Evolutionary conservation across 2,888 invertebrate species (phyloP).

Genomic region (Sialis fuliginosa): DNA sequence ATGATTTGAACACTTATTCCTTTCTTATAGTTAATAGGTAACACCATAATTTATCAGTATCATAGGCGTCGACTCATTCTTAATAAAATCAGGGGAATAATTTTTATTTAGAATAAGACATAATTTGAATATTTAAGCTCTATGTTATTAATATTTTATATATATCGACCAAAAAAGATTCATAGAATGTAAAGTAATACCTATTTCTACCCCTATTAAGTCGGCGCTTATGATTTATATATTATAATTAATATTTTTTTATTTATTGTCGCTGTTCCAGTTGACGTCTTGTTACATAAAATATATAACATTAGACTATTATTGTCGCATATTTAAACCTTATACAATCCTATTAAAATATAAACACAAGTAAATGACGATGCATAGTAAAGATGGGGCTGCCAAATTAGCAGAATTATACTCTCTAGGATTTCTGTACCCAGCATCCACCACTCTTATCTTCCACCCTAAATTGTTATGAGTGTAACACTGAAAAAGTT

Average conservation of each 20-base stretch:
- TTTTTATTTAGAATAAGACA: too few species aligned
- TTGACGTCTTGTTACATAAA: too few species aligned
- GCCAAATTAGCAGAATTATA: slow-evolving; percentile 11
- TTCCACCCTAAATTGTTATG: slow-evolving; percentile 88
- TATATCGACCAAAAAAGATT: too few species aligned
- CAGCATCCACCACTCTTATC: slow-evolving; percentile 68
- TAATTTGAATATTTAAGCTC: too few species aligned
- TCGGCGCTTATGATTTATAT: neutral
- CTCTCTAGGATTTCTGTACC: slow-evolving; percentile 25
- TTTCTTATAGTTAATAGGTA: too few species aligned
- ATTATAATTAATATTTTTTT: neutral
- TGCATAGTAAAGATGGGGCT: neutral
- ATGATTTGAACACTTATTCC: too few species aligned
- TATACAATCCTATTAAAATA: neutral
- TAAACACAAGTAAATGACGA: neutral
- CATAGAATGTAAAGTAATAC: neutral
- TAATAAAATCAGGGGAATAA: too few species aligned
- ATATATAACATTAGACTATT: too few species aligned
- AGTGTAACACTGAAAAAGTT: slow-evolving; percentile 60
- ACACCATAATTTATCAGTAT: too few species aligned
- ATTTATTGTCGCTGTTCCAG: neutral
- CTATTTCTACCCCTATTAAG: neutral
- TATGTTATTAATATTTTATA: too few species aligned
- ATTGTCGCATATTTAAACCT: too few species aligned
- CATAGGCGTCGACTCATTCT: too few species aligned